A percentile compares a stretch with the other conserved stretches of the same genome.
Evolutionary conservation across 2,888 invertebrate species (phyloP).

Genomic region (Drosophila kuntzei): DNA sequence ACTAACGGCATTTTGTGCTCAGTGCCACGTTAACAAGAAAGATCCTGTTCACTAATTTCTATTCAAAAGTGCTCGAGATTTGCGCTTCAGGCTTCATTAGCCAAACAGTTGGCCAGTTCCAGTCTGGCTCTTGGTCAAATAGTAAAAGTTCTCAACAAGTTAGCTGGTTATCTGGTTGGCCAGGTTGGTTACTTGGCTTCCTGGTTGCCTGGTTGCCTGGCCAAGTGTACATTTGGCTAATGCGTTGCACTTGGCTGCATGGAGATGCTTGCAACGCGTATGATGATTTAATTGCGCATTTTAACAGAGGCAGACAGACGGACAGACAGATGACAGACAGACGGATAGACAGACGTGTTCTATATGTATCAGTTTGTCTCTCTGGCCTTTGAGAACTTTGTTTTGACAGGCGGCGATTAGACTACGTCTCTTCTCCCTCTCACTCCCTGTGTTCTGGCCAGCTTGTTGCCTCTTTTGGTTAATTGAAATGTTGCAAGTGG

Average conservation of each 20-base stretch:
- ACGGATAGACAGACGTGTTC: constrained; percentile 13
- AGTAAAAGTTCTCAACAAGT: constrained; percentile 34
- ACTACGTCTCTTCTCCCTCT: constrained; percentile 8
- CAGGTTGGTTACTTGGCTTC: constrained; percentile 23
- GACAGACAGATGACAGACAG: constrained; percentile 5
- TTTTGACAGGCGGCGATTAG: constrained; percentile 78
- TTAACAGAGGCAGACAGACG: constrained; percentile 52
- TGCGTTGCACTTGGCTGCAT: constrained; percentile 42
- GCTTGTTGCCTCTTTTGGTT: constrained; percentile 43
- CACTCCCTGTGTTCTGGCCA: background rate
- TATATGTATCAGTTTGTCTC: constrained; percentile 11
- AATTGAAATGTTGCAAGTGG: constrained; percentile 70
- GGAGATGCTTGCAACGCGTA: constrained; percentile 65
- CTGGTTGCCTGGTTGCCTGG: constrained; percentile 24
- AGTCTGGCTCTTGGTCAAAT: constrained; percentile 16
- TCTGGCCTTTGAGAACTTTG: constrained; percentile 32
- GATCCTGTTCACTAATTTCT: constrained; percentile 66
- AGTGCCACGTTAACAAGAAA: constrained; percentile 54
- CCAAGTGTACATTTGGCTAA: constrained; percentile 69
- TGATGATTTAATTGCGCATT: constrained; percentile 79
- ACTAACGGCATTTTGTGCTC: constrained; percentile 59
- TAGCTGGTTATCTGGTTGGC: constrained; percentile 18
- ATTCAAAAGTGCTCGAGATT: constrained; percentile 45
- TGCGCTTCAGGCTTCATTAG: constrained; percentile 73
- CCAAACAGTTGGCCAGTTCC: constrained; percentile 47